phyloP scores from a whole-genome alignment of 2,888 invertebrate genomes.

The Digitonthophagus gazella region DNA sequence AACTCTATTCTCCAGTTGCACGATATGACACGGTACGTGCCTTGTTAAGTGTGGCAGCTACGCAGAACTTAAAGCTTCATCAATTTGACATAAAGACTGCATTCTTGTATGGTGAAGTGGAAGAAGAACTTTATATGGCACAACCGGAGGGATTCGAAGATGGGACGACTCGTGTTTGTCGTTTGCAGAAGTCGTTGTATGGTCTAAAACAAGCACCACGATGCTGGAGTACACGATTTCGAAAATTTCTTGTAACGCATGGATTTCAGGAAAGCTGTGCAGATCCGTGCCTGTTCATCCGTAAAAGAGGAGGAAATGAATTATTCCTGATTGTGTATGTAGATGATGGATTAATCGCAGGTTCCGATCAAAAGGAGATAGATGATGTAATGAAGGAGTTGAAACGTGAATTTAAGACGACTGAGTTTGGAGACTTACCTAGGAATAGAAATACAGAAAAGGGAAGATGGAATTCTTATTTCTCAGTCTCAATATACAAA shows the following conservation, averaged over 20 bases:
- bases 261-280: conserved; percentile 36
- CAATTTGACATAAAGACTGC: conserved; percentile 13
- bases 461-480: neutral
- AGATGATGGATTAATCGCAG: conserved; percentile 40
- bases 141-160: conserved; percentile 42
- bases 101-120: neutral
- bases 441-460: neutral
- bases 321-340: conserved; percentile 40
- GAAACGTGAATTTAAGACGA: conserved; percentile 1
- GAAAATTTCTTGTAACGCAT: conserved; percentile 35
- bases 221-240: conserved; percentile 45
- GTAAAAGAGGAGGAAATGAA: conserved; percentile 24
- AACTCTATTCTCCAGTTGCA: conserved; percentile 2
- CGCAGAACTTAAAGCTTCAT: neutral
- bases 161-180: conserved; percentile 38
- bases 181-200: conserved; percentile 41
- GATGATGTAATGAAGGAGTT: conserved; percentile 17
- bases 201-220: conserved; percentile 45
- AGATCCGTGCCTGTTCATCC: conserved; percentile 40
- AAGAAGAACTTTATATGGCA: conserved; percentile 32
- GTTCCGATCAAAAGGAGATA: conserved; percentile 21
- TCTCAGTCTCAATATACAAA: neutral
- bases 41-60: conserved; percentile 1
- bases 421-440: conserved; percentile 1
- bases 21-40: conserved; percentile 2